A percentile compares a stretch with the other conserved stretches of the same genome.
These are phyloP conservation scores for Neogobius melanostomus DNA, from an alignment of 2,113 vertebrate species.

Conservation along the genomic window DNA sequence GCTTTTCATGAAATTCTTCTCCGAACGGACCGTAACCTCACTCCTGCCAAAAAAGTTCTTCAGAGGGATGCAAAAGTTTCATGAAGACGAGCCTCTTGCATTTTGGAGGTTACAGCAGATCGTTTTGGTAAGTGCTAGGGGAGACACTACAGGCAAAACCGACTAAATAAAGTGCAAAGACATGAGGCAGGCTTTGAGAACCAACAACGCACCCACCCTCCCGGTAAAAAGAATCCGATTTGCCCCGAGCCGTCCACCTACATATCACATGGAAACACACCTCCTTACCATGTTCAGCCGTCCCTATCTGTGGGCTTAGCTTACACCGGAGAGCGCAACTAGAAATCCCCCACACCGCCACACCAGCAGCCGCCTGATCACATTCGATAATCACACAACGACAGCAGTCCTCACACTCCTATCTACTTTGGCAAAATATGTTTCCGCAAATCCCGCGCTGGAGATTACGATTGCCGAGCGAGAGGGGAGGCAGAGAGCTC, in stretches of 20 bases:
- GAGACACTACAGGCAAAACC: too few relatives aligned
- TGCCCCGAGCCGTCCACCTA: conserved; percentile 6
- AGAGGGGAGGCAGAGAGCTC: conserved; percentile 24
- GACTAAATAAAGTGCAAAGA: too few relatives aligned
- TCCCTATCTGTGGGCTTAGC: conserved; percentile 14
- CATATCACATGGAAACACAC: conserved; percentile 6
- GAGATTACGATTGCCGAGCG: conserved; percentile 54
- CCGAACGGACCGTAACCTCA: too few relatives aligned
- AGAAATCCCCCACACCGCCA: conserved; percentile 39
- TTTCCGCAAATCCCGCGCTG: conserved; percentile 44
- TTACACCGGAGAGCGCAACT: conserved; percentile 32
- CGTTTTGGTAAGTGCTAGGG: too few relatives aligned
- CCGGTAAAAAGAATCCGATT: conserved; percentile 4
- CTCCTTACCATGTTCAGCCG: conserved; percentile 18
- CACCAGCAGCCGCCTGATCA: conserved; percentile 55
- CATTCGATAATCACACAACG: conserved; percentile 63
- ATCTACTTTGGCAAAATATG: conserved; percentile 57
- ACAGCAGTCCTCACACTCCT: conserved; percentile 57
- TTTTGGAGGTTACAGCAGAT: too few relatives aligned
- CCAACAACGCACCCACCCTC: too few relatives aligned
- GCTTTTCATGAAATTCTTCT: too few relatives aligned
- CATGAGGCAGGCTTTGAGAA: too few relatives aligned
- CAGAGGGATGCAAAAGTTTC: too few relatives aligned
- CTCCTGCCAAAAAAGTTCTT: too few relatives aligned
- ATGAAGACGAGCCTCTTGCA: too few relatives aligned